A percentile compares a stretch with the other conserved stretches of the same genome.
phyloP scores from a whole-genome alignment of 2,888 invertebrate genomes.

The Cheilosia pagana region DNA sequence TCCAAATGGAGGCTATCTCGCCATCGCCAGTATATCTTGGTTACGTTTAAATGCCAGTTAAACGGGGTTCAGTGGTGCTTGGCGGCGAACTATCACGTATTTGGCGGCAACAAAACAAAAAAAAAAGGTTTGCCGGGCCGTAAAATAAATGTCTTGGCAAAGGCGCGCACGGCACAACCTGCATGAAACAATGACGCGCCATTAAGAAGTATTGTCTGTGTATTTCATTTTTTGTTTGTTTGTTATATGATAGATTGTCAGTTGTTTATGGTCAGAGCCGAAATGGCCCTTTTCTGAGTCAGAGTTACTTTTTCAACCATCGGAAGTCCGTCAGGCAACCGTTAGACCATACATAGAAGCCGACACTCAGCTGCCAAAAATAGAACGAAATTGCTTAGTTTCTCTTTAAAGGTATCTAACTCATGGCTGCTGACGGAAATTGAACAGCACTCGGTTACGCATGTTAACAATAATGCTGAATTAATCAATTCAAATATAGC shows the following conservation, averaged over 20 bases:
- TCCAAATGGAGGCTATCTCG: conserved; percentile 63
- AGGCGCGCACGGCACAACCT: conserved; percentile 26
- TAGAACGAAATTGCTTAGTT: conserved; percentile 34
- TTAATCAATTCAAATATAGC: conserved; percentile 45
- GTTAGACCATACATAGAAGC: conserved; percentile 12
- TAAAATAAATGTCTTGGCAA: conserved; percentile 60
- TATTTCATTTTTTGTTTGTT: conserved; percentile 35
- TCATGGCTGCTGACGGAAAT: conserved; percentile 50
- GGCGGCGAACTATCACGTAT: conserved; percentile 71
- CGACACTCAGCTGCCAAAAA: conserved; percentile 31
- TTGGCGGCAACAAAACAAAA: neutral
- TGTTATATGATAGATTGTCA: conserved; percentile 41
- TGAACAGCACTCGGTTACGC: conserved; percentile 44
- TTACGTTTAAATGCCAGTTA: conserved; percentile 73
- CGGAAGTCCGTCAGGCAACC: conserved; percentile 38
- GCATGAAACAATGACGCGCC: conserved; percentile 65
- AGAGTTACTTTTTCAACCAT: conserved; percentile 25
- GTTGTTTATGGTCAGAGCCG: conserved; percentile 25
- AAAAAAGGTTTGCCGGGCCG: conserved; percentile 66
- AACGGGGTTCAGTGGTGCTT: conserved; percentile 49
- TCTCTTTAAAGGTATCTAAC: neutral
- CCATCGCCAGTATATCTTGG: conserved; percentile 68
- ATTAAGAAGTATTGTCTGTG: conserved; percentile 41
- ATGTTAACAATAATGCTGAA: conserved; percentile 53
- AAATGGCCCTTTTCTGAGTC: conserved; percentile 44